Evolutionary conservation across 2,888 invertebrate species (phyloP), one percentile per base, ranked within the genome.

Genomic region (Dexiosoma caninum): DNA sequence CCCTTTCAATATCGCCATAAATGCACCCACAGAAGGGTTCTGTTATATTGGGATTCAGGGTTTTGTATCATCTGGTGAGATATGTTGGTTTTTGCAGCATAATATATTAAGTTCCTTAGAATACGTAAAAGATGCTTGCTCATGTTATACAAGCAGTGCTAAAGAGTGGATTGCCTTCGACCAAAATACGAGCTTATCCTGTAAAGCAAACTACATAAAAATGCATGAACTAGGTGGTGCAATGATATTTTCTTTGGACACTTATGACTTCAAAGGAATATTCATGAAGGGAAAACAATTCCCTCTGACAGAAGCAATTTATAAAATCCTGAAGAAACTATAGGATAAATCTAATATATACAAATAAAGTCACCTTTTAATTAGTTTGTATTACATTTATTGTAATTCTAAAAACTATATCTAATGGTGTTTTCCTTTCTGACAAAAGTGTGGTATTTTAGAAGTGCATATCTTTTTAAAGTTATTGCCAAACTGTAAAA

Each of bases 81-180:
- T 95, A 21, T 97, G 96, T 85, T 88, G 91, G 76, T 95, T 95
- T 87, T 88, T 94, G 12, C 88, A 91, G 10, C 88, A 88, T 10
- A 92, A 92, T 80, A 83, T 88, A 1, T 86, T 85, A 42, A 92
- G 93, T 1, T 90, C 91, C 0, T 90, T 91, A 6, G 89, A 93
- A 40, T 95, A 93, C 86, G 95, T 96, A 85, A 88, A 91, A 8
- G 92, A 93, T 42, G 93, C 94, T 6, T 92, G 92, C 86, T 96
- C 96, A 46, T 96, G 97, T 0, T 97, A 95, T 90, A 91, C 95
- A 7, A 94, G 92, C 84, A 92, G 92, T 78, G 91, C 91, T 57
- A 90, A 89, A 14, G 95, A 97, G 84, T 97, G 97, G 97, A 92
- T 96, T 49, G 96, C 96, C 0, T 97, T 93, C 87, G 97, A 97